Evolutionary conservation across 1,140 invertebrate species (phyloP), one percentile per base, ranked within the genome.

Genomic region (Tetraneura akinire): DNA sequence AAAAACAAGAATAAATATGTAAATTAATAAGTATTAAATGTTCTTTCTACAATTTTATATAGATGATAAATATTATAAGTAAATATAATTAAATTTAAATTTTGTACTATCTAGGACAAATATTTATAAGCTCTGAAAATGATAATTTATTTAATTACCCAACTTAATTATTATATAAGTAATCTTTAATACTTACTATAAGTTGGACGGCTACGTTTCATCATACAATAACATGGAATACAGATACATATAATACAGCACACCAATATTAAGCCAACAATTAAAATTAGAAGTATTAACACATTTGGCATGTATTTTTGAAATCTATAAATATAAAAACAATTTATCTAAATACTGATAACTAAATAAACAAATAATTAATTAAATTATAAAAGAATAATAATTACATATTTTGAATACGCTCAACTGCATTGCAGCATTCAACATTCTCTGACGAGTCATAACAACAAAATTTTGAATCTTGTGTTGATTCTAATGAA

Each of bases 171-270:
- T n/a, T n/a, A n/a, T n/a, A n/a, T n/a, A n/a, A n/a, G n/a, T n/a
- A n/a, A n/a, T n/a, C 8, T 57, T 6, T 32, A 62, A 47, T 78
- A 78, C 74, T 23, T 60, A 78, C 74, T 78, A 13, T 78, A 78
- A 45, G 10, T 6, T 14, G 74, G 55, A 5, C 21, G 74, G 23
- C 32, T 53, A 45, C 74, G 74, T 11, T 37, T 78, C 74, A 78
- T 78, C 37, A 78, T 62, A 37, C 74, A 78, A 47, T 78, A 78
- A 62, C 74, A 78, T 18, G 74, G 74, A 78, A 78, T 60, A 29
- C 74, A 78, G 23, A 78, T 78, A 78, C 74, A 78, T 45, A 78
- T n/a, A 26, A 78, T 14, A 47, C 74, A 78, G 16, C 74, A 78
- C 29, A 13, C 6, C 37, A 78, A 60, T 78, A 78, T 26, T 1